Evolutionary conservation across 2,888 invertebrate genomes (phyloP).

Genomic region (Polyploca ridens): DNA sequence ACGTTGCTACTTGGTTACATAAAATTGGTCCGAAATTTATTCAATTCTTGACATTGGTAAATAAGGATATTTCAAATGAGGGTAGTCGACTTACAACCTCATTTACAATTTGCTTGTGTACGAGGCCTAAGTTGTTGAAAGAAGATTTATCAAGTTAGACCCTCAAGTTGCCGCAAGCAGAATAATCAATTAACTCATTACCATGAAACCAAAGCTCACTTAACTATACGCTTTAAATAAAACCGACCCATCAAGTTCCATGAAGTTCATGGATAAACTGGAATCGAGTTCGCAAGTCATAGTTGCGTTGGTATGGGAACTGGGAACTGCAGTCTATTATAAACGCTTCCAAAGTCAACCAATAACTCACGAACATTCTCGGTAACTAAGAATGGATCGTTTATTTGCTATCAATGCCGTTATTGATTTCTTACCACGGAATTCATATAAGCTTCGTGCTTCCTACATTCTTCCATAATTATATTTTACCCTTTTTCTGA

Average conservation of each 20-base stretch:
- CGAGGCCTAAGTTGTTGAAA: neutral
- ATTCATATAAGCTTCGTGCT: neutral
- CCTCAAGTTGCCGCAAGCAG: neutral
- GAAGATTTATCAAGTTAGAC: neutral
- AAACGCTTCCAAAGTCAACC: neutral
- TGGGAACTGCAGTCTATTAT: neutral
- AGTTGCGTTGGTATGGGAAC: neutral
- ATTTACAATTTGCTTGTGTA: neutral
- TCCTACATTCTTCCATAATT: neutral
- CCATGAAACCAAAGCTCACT: neutral
- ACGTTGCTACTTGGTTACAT: constrained; percentile 67
- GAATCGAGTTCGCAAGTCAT: neutral
- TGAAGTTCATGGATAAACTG: neutral
- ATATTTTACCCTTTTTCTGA: constrained; percentile 1
- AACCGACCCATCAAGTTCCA: neutral
- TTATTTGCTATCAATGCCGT: neutral
- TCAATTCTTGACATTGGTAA: constrained; percentile 36
- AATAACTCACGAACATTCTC: neutral
- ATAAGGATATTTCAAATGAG: constrained; percentile 19
- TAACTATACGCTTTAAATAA: neutral
- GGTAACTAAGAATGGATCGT: neutral
- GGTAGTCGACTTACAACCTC: neutral
- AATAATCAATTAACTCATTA: neutral
- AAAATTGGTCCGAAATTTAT: constrained; percentile 80
- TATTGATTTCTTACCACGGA: neutral